Percentiles rank a stretch among this genome's conserved stretches.
Evolutionary conservation across 1,140 invertebrate genomes (phyloP).

Genomic region (Drosophila sturtevanti): DNA sequence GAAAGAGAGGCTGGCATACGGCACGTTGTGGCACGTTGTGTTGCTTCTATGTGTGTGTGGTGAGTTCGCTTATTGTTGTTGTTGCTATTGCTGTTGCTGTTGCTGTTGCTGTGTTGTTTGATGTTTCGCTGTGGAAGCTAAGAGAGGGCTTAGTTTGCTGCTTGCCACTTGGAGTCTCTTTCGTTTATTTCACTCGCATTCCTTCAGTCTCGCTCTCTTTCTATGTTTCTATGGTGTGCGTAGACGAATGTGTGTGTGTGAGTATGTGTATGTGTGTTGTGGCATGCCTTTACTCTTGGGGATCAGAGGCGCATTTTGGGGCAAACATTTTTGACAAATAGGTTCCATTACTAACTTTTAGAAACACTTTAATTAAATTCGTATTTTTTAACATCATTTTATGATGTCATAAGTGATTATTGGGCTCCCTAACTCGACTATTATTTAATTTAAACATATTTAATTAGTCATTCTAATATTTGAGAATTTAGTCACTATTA

Average conservation of each 20-base stretch:
- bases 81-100: too few species aligned
- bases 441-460: too few species aligned
- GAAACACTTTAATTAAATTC: too few species aligned
- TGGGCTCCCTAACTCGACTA: too few species aligned
- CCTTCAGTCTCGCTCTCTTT: slow-evolving; percentile 27
- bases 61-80: slow-evolving; percentile 33
- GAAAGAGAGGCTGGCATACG: not conserved
- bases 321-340: too few species aligned
- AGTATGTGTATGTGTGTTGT: not conserved
- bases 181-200: slow-evolving; percentile 28
- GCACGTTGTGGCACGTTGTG: not conserved
- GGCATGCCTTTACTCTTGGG: slow-evolving; percentile 15
- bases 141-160: not conserved
- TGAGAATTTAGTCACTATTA: too few species aligned
- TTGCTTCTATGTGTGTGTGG: slow-evolving; percentile 36
- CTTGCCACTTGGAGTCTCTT: slow-evolving; percentile 2
- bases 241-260: too few species aligned
- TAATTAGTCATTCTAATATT: too few species aligned
- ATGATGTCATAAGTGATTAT: too few species aligned
- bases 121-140: not conserved
- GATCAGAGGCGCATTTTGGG: not conserved
- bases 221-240: not conserved
- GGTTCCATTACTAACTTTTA: too few species aligned
- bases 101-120: slow-evolving; percentile 6
- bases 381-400: too few species aligned